phyloP scores from a whole-genome alignment of 2,113 vertebrate genomes.

The Brachypodius melanocephalos region DNA sequence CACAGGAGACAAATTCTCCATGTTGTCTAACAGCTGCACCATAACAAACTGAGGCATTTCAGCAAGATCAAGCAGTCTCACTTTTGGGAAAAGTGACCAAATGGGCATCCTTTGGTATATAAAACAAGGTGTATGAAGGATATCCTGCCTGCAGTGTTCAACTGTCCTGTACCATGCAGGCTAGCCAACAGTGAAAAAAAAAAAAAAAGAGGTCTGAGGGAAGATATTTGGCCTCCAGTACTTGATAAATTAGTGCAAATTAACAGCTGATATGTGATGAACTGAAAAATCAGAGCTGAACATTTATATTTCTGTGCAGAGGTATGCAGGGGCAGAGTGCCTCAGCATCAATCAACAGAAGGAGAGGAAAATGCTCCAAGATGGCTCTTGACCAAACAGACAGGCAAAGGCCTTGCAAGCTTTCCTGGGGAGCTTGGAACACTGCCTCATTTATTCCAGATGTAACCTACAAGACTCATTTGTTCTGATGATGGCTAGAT shows the following conservation, averaged over 20 bases:
- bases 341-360: not conserved
- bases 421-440: conserved; percentile 17
- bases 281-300: not conserved
- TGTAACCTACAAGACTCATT: not conserved
- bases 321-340: not conserved
- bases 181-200: not conserved
- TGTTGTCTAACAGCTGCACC: not conserved
- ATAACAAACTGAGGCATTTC: not conserved
- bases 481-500: not conserved
- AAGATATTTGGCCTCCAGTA: not conserved
- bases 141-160: rapidly evolving
- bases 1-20: not conserved
- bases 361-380: not conserved
- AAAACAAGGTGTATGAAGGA: not conserved
- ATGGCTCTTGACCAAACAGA: not conserved
- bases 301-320: not conserved
- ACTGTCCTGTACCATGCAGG: not conserved
- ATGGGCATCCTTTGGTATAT: not conserved
- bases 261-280: not conserved
- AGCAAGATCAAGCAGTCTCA: not conserved
- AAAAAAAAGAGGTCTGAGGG: not conserved
- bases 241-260: not conserved
- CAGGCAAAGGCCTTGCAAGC: not conserved
- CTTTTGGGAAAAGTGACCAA: not conserved
- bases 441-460: conserved; percentile 37